Evolutionary conservation across 2,113 vertebrate species (phyloP).

Genomic region (Zosterops lateralis): DNA sequence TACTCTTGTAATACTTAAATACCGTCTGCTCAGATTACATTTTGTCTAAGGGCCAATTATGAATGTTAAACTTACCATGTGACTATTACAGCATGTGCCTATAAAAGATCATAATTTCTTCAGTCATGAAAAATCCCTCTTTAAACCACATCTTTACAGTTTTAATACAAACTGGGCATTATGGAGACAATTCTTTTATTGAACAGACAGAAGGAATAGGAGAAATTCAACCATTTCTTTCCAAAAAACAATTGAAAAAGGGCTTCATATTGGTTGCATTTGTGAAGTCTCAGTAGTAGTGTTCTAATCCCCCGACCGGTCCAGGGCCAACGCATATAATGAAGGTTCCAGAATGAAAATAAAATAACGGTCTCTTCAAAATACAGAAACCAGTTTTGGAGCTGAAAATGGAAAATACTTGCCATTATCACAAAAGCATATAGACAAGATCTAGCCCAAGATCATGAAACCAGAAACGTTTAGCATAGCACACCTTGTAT

Average conservation of each 20-base stretch:
- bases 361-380: background rate
- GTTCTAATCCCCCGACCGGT: background rate
- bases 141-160: background rate
- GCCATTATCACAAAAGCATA: background rate
- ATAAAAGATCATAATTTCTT: background rate
- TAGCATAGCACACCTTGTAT: background rate
- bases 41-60: conserved; percentile 25
- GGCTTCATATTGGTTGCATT: background rate
- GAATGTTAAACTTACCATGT: conserved; percentile 11
- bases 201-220: background rate
- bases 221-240: background rate
- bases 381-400: background rate
- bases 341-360: background rate
- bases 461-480: background rate
- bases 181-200: background rate
- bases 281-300: background rate
- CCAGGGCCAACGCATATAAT: background rate
- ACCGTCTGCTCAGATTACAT: conserved; percentile 14
- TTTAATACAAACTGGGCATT: background rate
- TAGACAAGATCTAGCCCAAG: background rate
- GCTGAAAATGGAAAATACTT: background rate
- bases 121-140: background rate
- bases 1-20: background rate
- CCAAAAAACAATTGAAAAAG: background rate
- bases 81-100: background rate